A percentile compares a stretch with the other conserved stretches of the same genome.
Evolutionary conservation across 1,140 invertebrate species (phyloP).

Genomic region (Octopus bimaculoides): DNA sequence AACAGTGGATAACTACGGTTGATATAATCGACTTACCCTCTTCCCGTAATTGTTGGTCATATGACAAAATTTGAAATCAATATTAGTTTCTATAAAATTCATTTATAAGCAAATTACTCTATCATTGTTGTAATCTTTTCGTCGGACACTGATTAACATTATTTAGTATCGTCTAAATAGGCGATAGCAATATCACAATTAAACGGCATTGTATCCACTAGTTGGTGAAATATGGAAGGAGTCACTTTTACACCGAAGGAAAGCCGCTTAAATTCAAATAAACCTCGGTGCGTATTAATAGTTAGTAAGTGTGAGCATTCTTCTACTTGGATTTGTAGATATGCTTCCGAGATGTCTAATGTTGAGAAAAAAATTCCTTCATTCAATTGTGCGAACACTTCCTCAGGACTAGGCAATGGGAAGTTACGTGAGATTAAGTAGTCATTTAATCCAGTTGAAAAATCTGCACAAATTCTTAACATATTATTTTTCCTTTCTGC

Average conservation of each 20-base stretch:
- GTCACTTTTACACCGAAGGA: slow-evolving; percentile 58
- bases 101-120: no score
- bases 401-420: slow-evolving; percentile 40
- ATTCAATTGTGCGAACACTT: slow-evolving; percentile 29
- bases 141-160: no score
- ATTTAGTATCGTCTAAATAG: background rate
- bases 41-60: no score
- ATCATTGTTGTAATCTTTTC: no score
- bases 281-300: slow-evolving; percentile 34
- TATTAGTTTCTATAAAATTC: no score
- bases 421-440: slow-evolving; percentile 25
- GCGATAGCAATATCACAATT: background rate
- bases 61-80: no score
- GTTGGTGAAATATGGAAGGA: slow-evolving; percentile 57
- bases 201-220: slow-evolving; percentile 42
- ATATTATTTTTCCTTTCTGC: slow-evolving; percentile 48
- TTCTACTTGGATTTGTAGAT: slow-evolving; percentile 28
- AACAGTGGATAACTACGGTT: no score
- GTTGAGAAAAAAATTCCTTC: slow-evolving; percentile 33
- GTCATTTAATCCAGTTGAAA: slow-evolving; percentile 45
- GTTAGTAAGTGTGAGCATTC: slow-evolving; percentile 29
- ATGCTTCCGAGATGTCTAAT: slow-evolving; percentile 27
- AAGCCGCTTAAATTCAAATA: slow-evolving; percentile 52
- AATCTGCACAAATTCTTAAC: slow-evolving; percentile 54
- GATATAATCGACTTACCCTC: no score